Percentiles rank a stretch among this genome's conserved stretches.
Conservation (phyloP, 2,797 vertebrate species). For the Centroberyx gerrardi region DNA sequence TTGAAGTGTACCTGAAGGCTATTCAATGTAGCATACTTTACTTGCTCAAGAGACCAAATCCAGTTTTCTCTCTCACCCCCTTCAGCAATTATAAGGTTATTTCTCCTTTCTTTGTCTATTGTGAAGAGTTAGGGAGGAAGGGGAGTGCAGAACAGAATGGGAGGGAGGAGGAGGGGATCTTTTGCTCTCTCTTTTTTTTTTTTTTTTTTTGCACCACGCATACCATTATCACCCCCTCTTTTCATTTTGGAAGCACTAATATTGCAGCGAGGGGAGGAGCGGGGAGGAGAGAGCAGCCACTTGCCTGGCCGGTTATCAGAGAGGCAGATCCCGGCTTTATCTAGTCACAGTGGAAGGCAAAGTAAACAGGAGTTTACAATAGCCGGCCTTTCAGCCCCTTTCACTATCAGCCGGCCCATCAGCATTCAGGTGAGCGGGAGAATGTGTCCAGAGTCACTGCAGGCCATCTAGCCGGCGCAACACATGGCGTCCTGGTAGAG, state of each 20-base stretch:
- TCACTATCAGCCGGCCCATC: constrained; percentile 62
- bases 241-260: constrained; percentile 78
- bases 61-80: constrained; percentile 76
- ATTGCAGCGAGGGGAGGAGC: constrained; percentile 66
- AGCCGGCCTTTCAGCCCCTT: constrained; percentile 68
- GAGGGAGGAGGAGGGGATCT: constrained; percentile 62
- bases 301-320: constrained; percentile 77
- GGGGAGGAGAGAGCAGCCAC: constrained; percentile 61
- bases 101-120: constrained; percentile 83
- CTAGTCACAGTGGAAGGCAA: constrained; percentile 75
- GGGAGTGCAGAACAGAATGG: constrained; percentile 67
- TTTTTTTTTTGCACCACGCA: constrained; percentile 64
- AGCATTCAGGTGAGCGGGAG: constrained; percentile 61
- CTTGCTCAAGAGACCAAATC: constrained; percentile 83
- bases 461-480: constrained; percentile 54
- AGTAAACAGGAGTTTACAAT: constrained; percentile 82
- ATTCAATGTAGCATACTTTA: constrained; percentile 78
- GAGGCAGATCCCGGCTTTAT: constrained; percentile 80
- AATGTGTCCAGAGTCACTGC: constrained; percentile 65
- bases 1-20: constrained; percentile 81
- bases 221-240: constrained; percentile 82
- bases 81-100: constrained; percentile 84
- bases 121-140: constrained; percentile 78
- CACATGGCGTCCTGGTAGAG: constrained; percentile 61
- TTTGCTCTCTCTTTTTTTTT: constrained; percentile 53